Conservation (phyloP, 2,113 vertebrate species). For the Chroicocephalus ridibundus region DNA sequence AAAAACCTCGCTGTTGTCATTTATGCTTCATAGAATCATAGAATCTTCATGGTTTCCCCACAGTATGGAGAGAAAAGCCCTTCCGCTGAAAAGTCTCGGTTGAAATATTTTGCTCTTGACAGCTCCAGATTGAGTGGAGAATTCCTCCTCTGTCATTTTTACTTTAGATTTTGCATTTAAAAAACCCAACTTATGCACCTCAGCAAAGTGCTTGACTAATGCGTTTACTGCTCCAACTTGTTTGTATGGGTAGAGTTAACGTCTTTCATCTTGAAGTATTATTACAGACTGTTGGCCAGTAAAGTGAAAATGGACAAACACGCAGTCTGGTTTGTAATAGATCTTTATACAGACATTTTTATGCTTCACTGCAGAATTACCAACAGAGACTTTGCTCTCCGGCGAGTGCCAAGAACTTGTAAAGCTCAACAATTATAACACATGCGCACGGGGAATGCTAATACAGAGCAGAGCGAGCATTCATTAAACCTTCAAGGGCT, state of each 20-base stretch:
- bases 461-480: background rate
- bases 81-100: background rate
- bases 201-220: background rate
- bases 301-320: slow-evolving; percentile 25
- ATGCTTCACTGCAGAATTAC: slow-evolving; percentile 36
- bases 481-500: background rate
- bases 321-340: background rate
- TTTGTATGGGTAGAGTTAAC: background rate
- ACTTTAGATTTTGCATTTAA: background rate
- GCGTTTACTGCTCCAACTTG: slow-evolving; percentile 2
- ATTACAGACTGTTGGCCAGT: slow-evolving; percentile 1
- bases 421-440: background rate
- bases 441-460: background rate
- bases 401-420: background rate
- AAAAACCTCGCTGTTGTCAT: background rate
- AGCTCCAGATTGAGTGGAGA: background rate
- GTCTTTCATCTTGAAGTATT: slow-evolving; percentile 17
- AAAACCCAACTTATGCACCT: background rate
- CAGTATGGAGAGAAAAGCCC: background rate
- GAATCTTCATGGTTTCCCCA: background rate
- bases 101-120: background rate
- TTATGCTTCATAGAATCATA: background rate
- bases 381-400: background rate
- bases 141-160: background rate
- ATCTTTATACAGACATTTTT: slow-evolving; percentile 36